phyloP scores from a whole-genome alignment of 2,888 invertebrate genomes.

The Tetrapedia diversipes region DNA sequence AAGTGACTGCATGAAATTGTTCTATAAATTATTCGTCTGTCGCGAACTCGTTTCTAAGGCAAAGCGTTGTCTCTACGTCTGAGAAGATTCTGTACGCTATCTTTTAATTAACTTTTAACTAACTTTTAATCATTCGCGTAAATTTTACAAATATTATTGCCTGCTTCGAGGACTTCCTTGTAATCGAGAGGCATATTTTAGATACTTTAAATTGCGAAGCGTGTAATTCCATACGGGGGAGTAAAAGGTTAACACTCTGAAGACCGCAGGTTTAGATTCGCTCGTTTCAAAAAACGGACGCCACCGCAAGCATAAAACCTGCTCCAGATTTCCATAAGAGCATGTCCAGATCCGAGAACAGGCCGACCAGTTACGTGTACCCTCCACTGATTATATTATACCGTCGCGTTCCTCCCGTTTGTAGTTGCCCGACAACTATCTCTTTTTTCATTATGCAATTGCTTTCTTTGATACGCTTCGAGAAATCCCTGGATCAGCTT shows the following conservation, averaged over 20 bases:
- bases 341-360: constrained; percentile 35
- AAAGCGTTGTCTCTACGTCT: background rate
- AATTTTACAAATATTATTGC: background rate
- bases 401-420: constrained; percentile 62
- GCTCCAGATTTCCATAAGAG: constrained; percentile 70
- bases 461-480: constrained; percentile 69
- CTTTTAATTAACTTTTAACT: background rate
- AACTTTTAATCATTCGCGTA: too few relatives aligned
- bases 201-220: constrained; percentile 22
- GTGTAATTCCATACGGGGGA: background rate
- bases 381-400: constrained; percentile 61
- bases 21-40: background rate
- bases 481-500: constrained; percentile 36
- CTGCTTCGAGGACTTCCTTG: background rate
- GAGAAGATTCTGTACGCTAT: background rate
- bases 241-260: background rate
- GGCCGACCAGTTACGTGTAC: constrained; percentile 62
- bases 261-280: constrained; percentile 7
- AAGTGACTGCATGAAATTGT: background rate
- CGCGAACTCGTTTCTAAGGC: background rate
- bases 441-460: constrained; percentile 78
- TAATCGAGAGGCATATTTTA: background rate
- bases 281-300: constrained; percentile 36
- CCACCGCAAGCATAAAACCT: constrained; percentile 42
- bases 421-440: constrained; percentile 77